Evolutionary conservation across 2,797 vertebrate species (phyloP).

Genomic region (Podarcis siculus): DNA sequence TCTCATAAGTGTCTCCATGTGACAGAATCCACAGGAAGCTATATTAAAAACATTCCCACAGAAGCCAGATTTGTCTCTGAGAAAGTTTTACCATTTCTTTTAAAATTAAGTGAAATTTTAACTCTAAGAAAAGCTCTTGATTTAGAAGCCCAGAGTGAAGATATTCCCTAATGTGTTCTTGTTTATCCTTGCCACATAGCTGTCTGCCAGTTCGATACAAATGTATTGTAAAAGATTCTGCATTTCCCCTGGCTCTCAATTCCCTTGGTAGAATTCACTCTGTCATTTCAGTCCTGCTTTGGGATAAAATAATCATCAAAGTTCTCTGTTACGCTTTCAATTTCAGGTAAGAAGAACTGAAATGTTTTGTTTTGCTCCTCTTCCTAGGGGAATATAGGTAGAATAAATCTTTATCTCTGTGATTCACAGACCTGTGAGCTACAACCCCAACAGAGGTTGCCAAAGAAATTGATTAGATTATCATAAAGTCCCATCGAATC

Average conservation of each 20-base stretch:
- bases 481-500: not conserved
- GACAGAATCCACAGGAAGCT: not conserved
- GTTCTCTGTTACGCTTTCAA: constrained; percentile 3
- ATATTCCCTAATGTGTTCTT: constrained; percentile 21
- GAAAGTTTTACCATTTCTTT: not conserved
- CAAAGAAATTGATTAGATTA: constrained; percentile 23
- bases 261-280: constrained; percentile 16
- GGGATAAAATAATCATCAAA: constrained; percentile 29
- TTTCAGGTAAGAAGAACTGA: constrained; percentile 12
- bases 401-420: constrained; percentile 19
- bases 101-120: not conserved
- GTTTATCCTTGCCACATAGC: constrained; percentile 11
- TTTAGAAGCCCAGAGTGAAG: constrained; percentile 1
- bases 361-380: constrained; percentile 20
- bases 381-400: constrained; percentile 15
- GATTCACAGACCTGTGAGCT: not conserved
- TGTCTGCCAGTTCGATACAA: constrained; percentile 30
- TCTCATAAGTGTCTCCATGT: not conserved
- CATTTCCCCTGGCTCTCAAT: constrained; percentile 16
- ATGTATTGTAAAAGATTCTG: constrained; percentile 15
- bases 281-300: constrained; percentile 23
- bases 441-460: not conserved
- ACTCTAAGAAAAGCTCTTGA: not conserved
- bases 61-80: not conserved
- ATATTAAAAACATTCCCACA: not conserved